Evolutionary conservation across 2,888 invertebrate genomes (phyloP).

Genomic region (Anorthoa munda): DNA sequence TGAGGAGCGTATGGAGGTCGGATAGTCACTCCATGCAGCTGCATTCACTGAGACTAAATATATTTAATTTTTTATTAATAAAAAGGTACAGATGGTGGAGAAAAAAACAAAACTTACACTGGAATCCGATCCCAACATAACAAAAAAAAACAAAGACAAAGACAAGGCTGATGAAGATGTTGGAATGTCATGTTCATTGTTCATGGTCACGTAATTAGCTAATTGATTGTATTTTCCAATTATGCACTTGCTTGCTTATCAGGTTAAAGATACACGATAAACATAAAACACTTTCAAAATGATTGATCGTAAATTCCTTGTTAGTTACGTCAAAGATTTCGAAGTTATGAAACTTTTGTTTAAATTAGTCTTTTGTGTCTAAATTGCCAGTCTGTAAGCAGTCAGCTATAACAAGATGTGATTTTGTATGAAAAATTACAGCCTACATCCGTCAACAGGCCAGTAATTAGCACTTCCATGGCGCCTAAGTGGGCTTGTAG

Average conservation of each 20-base stretch:
- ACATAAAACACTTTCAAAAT: neutral
- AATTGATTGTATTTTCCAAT: constrained; percentile 16
- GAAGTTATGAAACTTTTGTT: constrained; percentile 8
- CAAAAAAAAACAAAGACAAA: no score
- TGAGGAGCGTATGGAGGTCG: no score
- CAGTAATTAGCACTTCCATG: constrained; percentile 17
- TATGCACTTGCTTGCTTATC: constrained; percentile 26
- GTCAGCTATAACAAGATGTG: neutral
- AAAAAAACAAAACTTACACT: neutral
- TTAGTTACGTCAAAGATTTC: neutral
- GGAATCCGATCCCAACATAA: neutral
- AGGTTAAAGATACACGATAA: constrained; percentile 19
- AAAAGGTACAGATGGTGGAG: no score
- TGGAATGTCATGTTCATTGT: neutral
- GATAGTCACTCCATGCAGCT: neutral
- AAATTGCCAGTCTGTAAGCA: neutral
- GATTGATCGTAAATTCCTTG: constrained; percentile 29
- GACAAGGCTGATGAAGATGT: neutral
- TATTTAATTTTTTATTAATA: no score
- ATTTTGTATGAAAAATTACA: constrained; percentile 10
- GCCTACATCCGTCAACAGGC: neutral
- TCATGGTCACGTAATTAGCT: neutral
- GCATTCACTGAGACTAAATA: no score
- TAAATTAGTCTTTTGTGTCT: neutral
- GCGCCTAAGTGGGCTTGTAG: neutral